These are phyloP conservation scores for Sebastes oblongus DNA, from an alignment of 2,797 vertebrate genomes.

Conservation along the genomic window DNA sequence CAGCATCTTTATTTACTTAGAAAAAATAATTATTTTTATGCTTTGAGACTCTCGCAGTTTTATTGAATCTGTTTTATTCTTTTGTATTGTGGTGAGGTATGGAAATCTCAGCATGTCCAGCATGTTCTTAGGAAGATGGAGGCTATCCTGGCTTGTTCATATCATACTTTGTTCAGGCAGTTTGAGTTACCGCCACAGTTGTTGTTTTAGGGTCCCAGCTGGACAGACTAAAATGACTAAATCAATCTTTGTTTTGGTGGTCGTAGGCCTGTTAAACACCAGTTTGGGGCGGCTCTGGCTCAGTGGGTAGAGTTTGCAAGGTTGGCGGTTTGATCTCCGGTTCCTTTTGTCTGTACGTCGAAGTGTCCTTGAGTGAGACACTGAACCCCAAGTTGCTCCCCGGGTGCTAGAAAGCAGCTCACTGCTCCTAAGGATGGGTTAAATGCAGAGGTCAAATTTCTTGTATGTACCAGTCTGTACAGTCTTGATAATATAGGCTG, in stretches of 20 bases:
- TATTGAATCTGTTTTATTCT: background rate
- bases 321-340: too few relatives aligned
- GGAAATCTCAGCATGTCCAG: background rate
- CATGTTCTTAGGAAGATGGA: too few relatives aligned
- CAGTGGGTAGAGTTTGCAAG: too few relatives aligned
- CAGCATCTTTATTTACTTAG: background rate
- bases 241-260: background rate
- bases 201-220: background rate
- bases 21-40: background rate
- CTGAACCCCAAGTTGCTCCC: too few relatives aligned
- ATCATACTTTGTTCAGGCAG: too few relatives aligned
- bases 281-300: background rate
- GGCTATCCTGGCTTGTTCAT: too few relatives aligned
- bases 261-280: background rate
- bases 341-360: accelerated
- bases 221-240: background rate
- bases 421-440: too few relatives aligned
- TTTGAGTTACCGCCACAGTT: background rate
- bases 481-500: background rate
- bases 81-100: background rate
- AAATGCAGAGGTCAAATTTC: too few relatives aligned
- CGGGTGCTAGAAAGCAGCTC: accelerated
- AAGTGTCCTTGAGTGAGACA: too few relatives aligned
- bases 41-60: background rate
- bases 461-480: background rate